phyloP scores from a whole-genome alignment of 2,113 vertebrate genomes.

The Capra hircus region DNA sequence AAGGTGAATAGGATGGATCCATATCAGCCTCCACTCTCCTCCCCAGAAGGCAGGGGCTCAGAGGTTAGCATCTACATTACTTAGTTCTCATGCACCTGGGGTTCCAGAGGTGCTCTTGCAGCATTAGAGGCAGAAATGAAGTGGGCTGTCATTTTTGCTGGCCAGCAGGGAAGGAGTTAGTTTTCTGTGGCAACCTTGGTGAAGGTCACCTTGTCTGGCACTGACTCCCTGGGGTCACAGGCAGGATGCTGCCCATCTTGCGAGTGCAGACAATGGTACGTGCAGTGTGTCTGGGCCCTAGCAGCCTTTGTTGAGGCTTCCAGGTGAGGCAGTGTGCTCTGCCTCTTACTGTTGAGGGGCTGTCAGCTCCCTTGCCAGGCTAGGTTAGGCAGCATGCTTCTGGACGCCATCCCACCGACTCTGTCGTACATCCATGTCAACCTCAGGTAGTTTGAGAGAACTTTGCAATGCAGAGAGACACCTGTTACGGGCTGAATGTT shows the following conservation, averaged over 20 bases:
- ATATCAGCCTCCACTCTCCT: rapidly evolving
- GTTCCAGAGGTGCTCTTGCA: neutral
- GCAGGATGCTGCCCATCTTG: too few relatives aligned
- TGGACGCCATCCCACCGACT: neutral
- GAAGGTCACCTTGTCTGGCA: too few relatives aligned
- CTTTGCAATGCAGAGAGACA: neutral
- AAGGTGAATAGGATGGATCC: too few relatives aligned
- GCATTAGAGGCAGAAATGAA: neutral
- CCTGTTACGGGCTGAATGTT: neutral
- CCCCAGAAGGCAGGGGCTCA: too few relatives aligned
- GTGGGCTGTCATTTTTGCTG: neutral
- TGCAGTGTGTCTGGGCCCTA: rapidly evolving
- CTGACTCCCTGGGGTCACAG: neutral
- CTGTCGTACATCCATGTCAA: rapidly evolving
- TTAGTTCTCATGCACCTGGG: rapidly evolving
- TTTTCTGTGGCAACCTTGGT: neutral
- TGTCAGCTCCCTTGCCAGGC: neutral
- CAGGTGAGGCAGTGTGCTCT: neutral
- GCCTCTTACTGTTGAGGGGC: neutral
- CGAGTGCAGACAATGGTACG: rapidly evolving
- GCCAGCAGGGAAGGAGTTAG: too few relatives aligned
- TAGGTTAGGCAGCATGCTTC: neutral
- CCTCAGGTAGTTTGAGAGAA: rapidly evolving
- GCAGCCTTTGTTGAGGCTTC: neutral
- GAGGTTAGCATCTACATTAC: neutral